These are phyloP conservation scores for Bombus superbus DNA, from an alignment of 1,140 invertebrate genomes.

Conservation along the genomic window DNA sequence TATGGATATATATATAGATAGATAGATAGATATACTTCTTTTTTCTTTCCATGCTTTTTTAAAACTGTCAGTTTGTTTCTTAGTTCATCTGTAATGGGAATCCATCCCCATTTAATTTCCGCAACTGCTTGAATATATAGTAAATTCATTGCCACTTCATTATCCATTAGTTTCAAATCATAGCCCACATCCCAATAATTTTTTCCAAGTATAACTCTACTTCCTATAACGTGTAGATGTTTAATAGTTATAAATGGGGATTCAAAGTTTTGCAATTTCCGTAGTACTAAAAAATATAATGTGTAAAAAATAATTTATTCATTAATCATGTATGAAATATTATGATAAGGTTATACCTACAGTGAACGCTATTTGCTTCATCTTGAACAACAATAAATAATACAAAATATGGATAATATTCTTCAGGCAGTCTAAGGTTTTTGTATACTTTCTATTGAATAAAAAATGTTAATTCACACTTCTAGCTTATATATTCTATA, in stretches of 20 bases:
- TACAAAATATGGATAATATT: constrained; percentile 93
- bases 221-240: constrained; percentile 76
- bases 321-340: constrained; percentile 4
- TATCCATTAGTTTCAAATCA: constrained; percentile 91
- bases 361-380: constrained; percentile 83
- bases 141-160: constrained; percentile 92
- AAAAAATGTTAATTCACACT: constrained; percentile 43
- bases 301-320: constrained; percentile 1
- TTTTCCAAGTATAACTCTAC: constrained; percentile 75
- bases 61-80: constrained; percentile 87
- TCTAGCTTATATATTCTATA: background rate
- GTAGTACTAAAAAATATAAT: constrained; percentile 85
- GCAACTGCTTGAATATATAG: constrained; percentile 93
- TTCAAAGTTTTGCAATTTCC: constrained; percentile 97
- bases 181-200: constrained; percentile 94
- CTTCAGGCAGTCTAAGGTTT: constrained; percentile 89
- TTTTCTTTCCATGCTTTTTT: constrained; percentile 90
- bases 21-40: constrained; percentile 85
- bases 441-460: constrained; percentile 88
- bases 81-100: constrained; percentile 88
- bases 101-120: constrained; percentile 94
- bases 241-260: constrained; percentile 96
- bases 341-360: constrained; percentile 38
- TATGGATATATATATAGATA: background rate
- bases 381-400: constrained; percentile 92